Evolutionary conservation across 2,113 vertebrate genomes (phyloP).

Genomic region (Microtus montanus): DNA sequence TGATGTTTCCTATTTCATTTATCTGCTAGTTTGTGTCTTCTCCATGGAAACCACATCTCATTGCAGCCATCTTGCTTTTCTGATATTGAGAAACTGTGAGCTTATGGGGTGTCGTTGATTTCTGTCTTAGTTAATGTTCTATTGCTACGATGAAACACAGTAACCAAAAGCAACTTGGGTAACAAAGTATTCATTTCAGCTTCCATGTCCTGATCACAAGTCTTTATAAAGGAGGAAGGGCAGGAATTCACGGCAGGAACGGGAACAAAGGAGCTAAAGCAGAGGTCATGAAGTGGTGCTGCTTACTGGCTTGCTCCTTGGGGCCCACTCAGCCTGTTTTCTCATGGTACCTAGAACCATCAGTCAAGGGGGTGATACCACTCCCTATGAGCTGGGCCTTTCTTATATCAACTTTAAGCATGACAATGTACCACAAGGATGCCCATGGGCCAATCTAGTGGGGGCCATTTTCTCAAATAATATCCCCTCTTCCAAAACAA

Average conservation of each 20-base stretch:
- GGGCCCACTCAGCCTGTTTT: background rate
- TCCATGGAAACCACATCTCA: background rate
- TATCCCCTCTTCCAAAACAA: background rate
- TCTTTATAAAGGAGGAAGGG: background rate
- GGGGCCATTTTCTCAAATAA: background rate
- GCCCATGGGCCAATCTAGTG: background rate
- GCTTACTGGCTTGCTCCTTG: background rate
- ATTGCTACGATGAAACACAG: background rate
- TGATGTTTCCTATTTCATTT: background rate
- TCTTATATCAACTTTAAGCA: background rate
- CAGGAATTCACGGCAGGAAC: no score
- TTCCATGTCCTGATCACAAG: background rate
- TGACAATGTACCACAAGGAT: background rate
- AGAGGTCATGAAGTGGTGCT: background rate
- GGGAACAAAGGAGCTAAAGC: background rate
- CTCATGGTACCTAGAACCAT: background rate
- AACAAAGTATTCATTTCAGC: background rate
- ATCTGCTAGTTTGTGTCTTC: background rate
- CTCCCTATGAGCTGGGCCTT: no score
- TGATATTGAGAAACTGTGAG: background rate
- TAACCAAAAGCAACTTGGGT: background rate
- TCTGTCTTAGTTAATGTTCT: background rate
- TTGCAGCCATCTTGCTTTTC: background rate
- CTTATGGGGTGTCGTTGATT: background rate
- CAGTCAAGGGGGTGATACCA: background rate